A percentile compares a stretch with the other conserved stretches of the same genome.
Conservation (phyloP, 2,797 vertebrate genomes). For the Phylloscopus collybita region DNA sequence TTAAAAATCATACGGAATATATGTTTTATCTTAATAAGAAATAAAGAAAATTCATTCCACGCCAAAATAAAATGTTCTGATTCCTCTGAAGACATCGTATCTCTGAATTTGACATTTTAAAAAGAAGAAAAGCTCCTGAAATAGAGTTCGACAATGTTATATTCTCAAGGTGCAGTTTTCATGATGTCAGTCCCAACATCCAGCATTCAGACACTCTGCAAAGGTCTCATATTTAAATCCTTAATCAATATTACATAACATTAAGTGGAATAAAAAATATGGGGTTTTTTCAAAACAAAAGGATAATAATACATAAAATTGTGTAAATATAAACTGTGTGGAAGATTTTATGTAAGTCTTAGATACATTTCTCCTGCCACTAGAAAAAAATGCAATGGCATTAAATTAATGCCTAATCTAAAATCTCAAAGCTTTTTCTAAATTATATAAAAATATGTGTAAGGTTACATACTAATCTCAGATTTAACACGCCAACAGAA, state of each 20-base stretch:
- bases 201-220: neutral
- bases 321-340: neutral
- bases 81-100: conserved; percentile 28
- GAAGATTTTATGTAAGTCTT: neutral
- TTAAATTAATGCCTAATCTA: neutral
- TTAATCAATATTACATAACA: neutral
- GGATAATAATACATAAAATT: neutral
- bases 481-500: conserved; percentile 4
- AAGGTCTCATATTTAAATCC: neutral
- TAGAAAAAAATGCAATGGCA: neutral
- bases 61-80: neutral
- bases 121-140: conserved; percentile 44
- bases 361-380: neutral
- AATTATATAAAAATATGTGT: neutral
- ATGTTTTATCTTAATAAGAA: conserved; percentile 17
- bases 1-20: neutral
- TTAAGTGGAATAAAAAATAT: neutral
- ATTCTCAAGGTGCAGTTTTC: conserved; percentile 10
- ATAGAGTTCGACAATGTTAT: neutral
- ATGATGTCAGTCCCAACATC: neutral
- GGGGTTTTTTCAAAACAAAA: neutral
- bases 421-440: neutral
- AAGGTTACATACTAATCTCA: neutral
- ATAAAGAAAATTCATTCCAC: neutral
- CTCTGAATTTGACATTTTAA: conserved; percentile 43